Percentiles rank a stretch among this genome's conserved stretches.
phyloP scores from a whole-genome alignment of 2,888 invertebrate species.

The Fabriciana adippe region DNA sequence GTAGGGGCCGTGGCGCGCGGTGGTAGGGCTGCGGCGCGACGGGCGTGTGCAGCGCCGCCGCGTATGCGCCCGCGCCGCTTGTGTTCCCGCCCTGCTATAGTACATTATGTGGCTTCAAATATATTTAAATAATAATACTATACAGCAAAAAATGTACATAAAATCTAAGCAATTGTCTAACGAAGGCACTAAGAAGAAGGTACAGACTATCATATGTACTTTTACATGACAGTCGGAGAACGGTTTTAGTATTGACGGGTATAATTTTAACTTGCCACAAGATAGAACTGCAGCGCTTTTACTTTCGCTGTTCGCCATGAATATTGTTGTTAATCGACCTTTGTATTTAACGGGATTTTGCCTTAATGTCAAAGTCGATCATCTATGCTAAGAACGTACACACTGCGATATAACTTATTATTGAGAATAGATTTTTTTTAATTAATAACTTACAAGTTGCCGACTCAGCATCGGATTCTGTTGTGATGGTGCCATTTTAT shows the following conservation, averaged over 20 bases:
- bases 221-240: background rate
- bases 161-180: too few species aligned
- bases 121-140: background rate
- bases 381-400: too few species aligned
- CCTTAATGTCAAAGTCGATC: too few species aligned
- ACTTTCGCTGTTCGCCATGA: too few species aligned
- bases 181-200: too few species aligned
- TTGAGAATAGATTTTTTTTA: background rate
- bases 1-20: constrained; percentile 75
- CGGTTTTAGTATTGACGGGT: background rate
- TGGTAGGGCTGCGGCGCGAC: constrained; percentile 76
- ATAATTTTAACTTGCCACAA: too few species aligned
- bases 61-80: constrained; percentile 76
- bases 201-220: too few species aligned
- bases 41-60: constrained; percentile 82
- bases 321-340: too few species aligned
- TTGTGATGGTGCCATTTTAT: constrained; percentile 86
- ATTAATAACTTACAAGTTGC: constrained; percentile 85
- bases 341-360: too few species aligned
- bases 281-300: too few species aligned
- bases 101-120: background rate
- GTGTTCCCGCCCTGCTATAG: constrained; percentile 39
- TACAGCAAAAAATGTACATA: too few species aligned
- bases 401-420: background rate
- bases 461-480: constrained; percentile 95